Conservation (phyloP, 2,888 invertebrate species). For the Monochamus alternatus region DNA sequence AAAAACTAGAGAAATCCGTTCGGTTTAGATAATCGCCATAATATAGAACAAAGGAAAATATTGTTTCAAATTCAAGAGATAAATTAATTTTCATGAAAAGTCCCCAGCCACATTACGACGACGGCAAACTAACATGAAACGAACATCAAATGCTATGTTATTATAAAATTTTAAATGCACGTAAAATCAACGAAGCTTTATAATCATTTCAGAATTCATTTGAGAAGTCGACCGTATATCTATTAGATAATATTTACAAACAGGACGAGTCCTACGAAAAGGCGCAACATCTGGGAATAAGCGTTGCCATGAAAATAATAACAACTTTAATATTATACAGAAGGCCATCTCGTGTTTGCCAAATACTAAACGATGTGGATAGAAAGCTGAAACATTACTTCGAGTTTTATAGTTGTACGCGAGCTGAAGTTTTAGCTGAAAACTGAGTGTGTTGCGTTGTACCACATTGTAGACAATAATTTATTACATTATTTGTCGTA, state of each 20-base stretch:
- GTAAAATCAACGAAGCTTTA: constrained; percentile 18
- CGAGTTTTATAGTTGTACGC: constrained; percentile 35
- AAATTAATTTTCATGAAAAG: background rate
- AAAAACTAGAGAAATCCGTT: background rate
- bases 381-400: constrained; percentile 23
- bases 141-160: background rate
- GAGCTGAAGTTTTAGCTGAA: constrained; percentile 13
- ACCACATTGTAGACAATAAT: constrained; percentile 4
- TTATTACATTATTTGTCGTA: too few relatives aligned
- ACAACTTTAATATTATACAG: constrained; percentile 52
- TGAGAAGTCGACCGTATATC: constrained; percentile 37
- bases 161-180: constrained; percentile 32
- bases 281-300: constrained; percentile 50
- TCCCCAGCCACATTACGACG: background rate
- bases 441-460: background rate
- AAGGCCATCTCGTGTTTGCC: constrained; percentile 41
- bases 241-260: constrained; percentile 45
- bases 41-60: background rate
- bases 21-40: background rate
- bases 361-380: constrained; percentile 42
- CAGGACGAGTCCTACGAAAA: constrained; percentile 43
- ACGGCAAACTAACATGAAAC: background rate
- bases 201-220: constrained; percentile 43
- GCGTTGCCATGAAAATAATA: constrained; percentile 52
- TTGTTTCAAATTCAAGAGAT: background rate